These are phyloP conservation scores for Epirrhoe alternata DNA, from an alignment of 2,888 invertebrate genomes.

Conservation along the genomic window DNA sequence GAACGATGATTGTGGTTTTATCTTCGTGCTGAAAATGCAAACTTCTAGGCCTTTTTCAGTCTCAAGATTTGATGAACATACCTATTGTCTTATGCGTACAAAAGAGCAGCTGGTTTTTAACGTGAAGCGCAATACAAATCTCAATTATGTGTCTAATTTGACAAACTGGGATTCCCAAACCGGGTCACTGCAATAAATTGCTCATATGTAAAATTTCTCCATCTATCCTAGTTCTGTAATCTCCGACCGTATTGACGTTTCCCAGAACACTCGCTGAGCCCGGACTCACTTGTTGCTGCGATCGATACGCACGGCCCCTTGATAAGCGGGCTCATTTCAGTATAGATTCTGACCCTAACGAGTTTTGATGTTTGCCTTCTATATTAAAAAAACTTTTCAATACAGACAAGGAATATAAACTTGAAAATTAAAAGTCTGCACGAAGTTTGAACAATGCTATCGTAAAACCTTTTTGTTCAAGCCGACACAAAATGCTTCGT, in stretches of 20 bases:
- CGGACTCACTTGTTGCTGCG: slow-evolving; percentile 66
- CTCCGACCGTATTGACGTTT: slow-evolving; percentile 31
- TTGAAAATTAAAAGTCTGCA: background rate
- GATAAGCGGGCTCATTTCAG: slow-evolving; percentile 62
- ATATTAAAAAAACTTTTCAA: slow-evolving; percentile 25
- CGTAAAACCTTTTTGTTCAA: background rate
- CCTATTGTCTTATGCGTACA: no score
- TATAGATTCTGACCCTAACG: slow-evolving; percentile 49
- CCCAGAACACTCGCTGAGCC: slow-evolving; percentile 30
- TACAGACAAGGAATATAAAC: background rate
- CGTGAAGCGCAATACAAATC: no score
- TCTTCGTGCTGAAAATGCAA: no score
- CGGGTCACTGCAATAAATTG: background rate
- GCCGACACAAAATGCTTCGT: background rate
- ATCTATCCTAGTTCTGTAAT: slow-evolving; percentile 26
- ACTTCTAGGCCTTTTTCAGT: no score
- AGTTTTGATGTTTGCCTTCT: slow-evolving; percentile 31
- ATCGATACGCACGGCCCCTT: slow-evolving; percentile 64
- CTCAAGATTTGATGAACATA: no score
- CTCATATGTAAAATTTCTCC: slow-evolving; percentile 6
- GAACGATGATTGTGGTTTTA: no score
- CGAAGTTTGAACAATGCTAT: slow-evolving; percentile 8
- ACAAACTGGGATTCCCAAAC: background rate
- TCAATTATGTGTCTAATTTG: no score
- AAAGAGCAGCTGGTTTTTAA: no score